A percentile compares a stretch with the other conserved stretches of the same genome.
Conservation (phyloP, 1,140 invertebrate species). For the Calliopsis andreniformis region DNA sequence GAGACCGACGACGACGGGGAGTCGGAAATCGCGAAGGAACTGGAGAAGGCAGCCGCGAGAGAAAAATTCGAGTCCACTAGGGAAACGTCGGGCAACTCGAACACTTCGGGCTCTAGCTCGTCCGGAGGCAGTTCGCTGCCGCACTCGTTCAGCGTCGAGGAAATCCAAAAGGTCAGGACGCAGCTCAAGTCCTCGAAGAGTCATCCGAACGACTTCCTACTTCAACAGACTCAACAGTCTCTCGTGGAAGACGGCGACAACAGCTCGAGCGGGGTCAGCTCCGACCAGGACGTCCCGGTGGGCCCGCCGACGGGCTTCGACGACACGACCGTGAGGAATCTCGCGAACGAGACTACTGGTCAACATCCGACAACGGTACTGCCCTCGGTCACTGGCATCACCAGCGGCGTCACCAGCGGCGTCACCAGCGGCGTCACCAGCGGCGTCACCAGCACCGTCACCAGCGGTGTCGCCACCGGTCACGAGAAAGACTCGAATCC, state of each 20-base stretch:
- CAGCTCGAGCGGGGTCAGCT: constrained; percentile 92
- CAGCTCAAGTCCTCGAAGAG: constrained; percentile 92
- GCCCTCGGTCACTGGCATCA: constrained; percentile 69
- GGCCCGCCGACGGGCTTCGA: constrained; percentile 79
- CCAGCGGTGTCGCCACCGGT: too few species aligned
- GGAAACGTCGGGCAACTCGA: constrained; percentile 79
- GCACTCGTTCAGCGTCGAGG: constrained; percentile 92
- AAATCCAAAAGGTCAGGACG: constrained; percentile 92
- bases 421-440: too few species aligned
- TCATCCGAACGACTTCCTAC: constrained; percentile 89
- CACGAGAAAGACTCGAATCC: constrained; percentile 74
- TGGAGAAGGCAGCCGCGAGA: constrained; percentile 77
- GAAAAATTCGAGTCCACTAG: constrained; percentile 78
- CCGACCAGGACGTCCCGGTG: constrained; percentile 88
- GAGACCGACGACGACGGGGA: constrained; percentile 83
- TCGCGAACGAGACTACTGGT: constrained; percentile 71
- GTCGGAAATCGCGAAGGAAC: constrained; percentile 78
- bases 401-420: too few species aligned
- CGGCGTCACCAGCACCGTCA: too few species aligned
- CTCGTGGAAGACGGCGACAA: constrained; percentile 90
- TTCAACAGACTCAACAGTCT: constrained; percentile 82
- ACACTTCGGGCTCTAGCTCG: constrained; percentile 82
- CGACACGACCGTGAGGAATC: constrained; percentile 75
- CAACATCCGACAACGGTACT: constrained; percentile 74
- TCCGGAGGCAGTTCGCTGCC: constrained; percentile 89